A percentile compares a stretch with the other conserved stretches of the same genome.
phyloP scores from a whole-genome alignment of 1,140 invertebrate species.

The Drosophila navojoa region DNA sequence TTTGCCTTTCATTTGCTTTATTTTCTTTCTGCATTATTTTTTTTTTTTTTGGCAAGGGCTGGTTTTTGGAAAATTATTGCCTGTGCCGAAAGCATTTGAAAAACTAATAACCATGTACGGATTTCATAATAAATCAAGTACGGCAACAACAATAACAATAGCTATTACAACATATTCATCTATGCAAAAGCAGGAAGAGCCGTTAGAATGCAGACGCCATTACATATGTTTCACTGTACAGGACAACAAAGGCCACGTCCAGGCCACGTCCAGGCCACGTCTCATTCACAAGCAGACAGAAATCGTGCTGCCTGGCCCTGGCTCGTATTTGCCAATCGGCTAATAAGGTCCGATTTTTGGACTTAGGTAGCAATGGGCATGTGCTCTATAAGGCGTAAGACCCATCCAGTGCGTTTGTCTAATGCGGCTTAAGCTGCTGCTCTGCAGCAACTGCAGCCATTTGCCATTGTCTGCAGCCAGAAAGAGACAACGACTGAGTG shows the following conservation, averaged over 20 bases:
- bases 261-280: neutral
- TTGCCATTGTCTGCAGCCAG: constrained; percentile 20
- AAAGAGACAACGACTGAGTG: neutral
- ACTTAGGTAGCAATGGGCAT: constrained; percentile 57
- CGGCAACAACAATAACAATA: constrained; percentile 22
- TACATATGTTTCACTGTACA: constrained; percentile 62
- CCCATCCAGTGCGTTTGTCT: constrained; percentile 36
- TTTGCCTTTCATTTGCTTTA: neutral
- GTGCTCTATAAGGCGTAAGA: constrained; percentile 12
- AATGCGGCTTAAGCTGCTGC: constrained; percentile 38
- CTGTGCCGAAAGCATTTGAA: constrained; percentile 53
- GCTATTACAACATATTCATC: constrained; percentile 17
- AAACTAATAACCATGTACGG: constrained; percentile 80
- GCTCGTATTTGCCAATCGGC: constrained; percentile 33
- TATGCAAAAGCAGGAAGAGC: constrained; percentile 35
- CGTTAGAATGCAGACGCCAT: constrained; percentile 48
- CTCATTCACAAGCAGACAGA: neutral
- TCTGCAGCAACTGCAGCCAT: neutral
- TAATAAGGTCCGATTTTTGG: constrained; percentile 45
- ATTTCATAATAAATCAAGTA: constrained; percentile 80
- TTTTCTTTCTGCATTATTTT: neutral
- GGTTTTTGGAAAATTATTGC: constrained; percentile 65
- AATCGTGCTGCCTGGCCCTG: neutral
- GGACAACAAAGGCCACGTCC: neutral
- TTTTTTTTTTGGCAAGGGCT: constrained; percentile 10